These are phyloP conservation scores for Ctenosaura bakeri DNA, from an alignment of 2,797 vertebrate species.

Conservation along the genomic window DNA sequence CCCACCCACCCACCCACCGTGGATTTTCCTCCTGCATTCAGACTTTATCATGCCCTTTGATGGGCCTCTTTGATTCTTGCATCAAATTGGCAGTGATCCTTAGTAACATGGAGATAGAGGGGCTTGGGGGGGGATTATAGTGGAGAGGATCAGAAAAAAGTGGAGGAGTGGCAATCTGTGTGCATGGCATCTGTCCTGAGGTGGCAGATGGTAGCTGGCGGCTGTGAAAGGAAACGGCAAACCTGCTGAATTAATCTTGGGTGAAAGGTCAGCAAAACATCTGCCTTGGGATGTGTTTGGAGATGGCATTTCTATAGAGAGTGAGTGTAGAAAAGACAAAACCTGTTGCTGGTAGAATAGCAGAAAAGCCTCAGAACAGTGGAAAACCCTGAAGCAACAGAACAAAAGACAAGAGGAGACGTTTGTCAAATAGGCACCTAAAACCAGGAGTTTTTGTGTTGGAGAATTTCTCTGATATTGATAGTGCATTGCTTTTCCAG, in stretches of 20 bases:
- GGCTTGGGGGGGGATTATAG: neutral
- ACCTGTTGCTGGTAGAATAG: conserved; percentile 84
- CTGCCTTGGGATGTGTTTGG: conserved; percentile 85
- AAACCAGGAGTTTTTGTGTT: neutral
- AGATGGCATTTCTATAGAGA: conserved; percentile 85
- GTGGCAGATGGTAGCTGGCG: conserved; percentile 92
- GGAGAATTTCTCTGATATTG: neutral
- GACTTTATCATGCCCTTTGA: neutral
- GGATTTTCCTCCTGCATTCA: neutral
- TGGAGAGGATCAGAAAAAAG: neutral
- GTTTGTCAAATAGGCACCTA: neutral
- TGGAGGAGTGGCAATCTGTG: fast-evolving
- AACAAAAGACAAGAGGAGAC: conserved; percentile 37
- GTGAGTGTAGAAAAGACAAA: conserved; percentile 46
- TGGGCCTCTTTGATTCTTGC: neutral
- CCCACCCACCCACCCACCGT: too few relatives aligned
- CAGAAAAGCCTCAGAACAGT: conserved; percentile 36
- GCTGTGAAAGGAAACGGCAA: conserved; percentile 84
- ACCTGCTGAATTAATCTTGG: conserved; percentile 85
- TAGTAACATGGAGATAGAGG: neutral
- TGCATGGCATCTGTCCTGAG: conserved; percentile 70
- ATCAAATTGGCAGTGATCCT: neutral
- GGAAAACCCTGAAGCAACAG: neutral
- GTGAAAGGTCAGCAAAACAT: conserved; percentile 92
- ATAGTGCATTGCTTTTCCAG: too few relatives aligned